Evolutionary conservation across 1,140 invertebrate genomes (phyloP).

Genomic region (Drosophila oshimai): DNA sequence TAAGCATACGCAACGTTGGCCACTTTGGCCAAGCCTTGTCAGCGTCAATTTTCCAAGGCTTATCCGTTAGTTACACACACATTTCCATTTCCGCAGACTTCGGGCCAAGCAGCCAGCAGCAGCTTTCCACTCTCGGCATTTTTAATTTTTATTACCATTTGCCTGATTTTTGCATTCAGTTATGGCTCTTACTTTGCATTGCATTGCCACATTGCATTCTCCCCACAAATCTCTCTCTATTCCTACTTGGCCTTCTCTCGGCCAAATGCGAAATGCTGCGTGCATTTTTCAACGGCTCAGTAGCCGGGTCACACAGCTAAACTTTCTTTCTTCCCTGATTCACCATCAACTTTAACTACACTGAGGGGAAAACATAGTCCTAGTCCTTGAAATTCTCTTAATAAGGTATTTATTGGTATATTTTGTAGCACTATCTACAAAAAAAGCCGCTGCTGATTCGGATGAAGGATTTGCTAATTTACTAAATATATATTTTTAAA

Average conservation of each 20-base stretch:
- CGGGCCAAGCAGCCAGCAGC: not conserved
- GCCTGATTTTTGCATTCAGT: conserved; percentile 70
- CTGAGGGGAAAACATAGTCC: not conserved
- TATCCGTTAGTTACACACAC: conserved; percentile 72
- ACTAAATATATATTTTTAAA: too few species aligned
- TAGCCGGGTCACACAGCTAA: conserved; percentile 67
- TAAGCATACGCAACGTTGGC: conserved; percentile 75
- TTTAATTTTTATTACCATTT: conserved; percentile 80
- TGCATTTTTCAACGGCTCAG: conserved; percentile 72
- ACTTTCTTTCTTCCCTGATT: conserved; percentile 63
- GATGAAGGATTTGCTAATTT: too few species aligned
- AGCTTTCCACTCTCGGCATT: conserved; percentile 66
- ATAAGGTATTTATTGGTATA: too few species aligned
- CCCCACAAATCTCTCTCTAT: conserved; percentile 27
- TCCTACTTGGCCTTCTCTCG: conserved; percentile 2
- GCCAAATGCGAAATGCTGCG: too few species aligned
- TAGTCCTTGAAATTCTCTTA: too few species aligned
- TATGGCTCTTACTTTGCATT: conserved; percentile 74
- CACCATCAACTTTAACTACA: conserved; percentile 39
- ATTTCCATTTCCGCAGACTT: too few species aligned
- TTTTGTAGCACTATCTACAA: too few species aligned
- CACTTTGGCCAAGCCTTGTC: conserved; percentile 63
- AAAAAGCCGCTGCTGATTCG: too few species aligned
- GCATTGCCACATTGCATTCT: conserved; percentile 53
- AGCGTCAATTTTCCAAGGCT: conserved; percentile 70